Conservation (phyloP, 2,113 vertebrate species). For the Lophochroa leadbeateri region DNA sequence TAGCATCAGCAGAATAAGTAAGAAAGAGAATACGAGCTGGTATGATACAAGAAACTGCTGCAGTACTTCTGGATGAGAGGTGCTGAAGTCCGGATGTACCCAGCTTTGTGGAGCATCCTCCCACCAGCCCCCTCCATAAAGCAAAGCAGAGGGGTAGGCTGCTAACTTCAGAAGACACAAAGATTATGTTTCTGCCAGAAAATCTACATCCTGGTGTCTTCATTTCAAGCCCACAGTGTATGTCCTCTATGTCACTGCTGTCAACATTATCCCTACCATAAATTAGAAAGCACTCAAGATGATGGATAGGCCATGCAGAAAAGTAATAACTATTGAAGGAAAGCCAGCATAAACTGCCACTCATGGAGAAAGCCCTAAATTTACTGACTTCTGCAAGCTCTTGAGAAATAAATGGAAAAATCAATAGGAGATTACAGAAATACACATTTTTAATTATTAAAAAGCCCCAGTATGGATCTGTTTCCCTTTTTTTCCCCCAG, state of each 20-base stretch:
- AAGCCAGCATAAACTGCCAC: constrained; percentile 5
- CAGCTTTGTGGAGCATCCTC: neutral
- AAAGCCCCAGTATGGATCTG: constrained; percentile 64
- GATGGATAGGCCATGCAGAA: constrained; percentile 51
- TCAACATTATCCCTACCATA: constrained; percentile 52
- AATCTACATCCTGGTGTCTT: constrained; percentile 37
- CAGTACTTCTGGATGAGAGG: neutral
- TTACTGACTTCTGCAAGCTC: constrained; percentile 36
- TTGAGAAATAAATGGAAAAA: constrained; percentile 54
- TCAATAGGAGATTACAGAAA: constrained; percentile 71
- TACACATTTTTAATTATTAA: constrained; percentile 80
- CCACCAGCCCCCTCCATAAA: neutral
- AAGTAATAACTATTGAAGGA: constrained; percentile 41
- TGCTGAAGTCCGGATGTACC: accelerated
- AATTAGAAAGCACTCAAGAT: constrained; percentile 52
- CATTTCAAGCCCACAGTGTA: neutral
- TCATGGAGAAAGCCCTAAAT: constrained; percentile 8
- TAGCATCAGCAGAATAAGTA: neutral
- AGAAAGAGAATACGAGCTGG: neutral
- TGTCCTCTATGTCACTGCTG: constrained; percentile 11
- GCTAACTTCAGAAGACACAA: neutral
- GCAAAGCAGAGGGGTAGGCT: neutral
- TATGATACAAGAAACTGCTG: neutral
- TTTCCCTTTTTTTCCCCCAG: constrained; percentile 32
- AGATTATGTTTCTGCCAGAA: constrained; percentile 26